Evolutionary conservation across 1,140 invertebrate genomes (phyloP), one percentile per base, ranked within the genome.

Genomic region (Drosophila chauvacae): DNA sequence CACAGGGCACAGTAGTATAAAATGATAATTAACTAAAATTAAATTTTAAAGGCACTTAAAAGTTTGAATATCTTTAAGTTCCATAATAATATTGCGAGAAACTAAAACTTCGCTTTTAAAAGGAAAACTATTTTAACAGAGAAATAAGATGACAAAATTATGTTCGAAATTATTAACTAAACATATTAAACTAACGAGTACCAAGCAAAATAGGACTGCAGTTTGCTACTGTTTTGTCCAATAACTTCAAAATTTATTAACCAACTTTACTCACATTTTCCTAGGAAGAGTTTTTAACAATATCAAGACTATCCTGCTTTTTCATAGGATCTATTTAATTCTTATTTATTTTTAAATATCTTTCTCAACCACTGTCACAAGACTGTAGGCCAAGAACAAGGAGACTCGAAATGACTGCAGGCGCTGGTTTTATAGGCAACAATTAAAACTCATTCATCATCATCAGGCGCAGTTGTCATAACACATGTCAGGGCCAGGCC

Each of bases 401-500:
- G 70, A 80, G 69, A 85, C 44, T 57, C 20, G 56, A 47, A 61
- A 28, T 62, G 64, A 68, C 77, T 72, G 63, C 80, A 77, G 83
- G 82, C 82, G 48, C 51, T 80, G 72, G 71, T 63, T 88, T 81
- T 81, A 79, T 90, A 90, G 85, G 79, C 79, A 90, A 90, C 85
- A 90, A 90, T 90, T 90, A 90, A 90, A 90, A 77, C 85, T 79
- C 85, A 90, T 90, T 90, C 85, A 90, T 90, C 85, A 90, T 90
- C 85, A 85, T 87, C 79, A 84, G 79, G 62, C 80, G 65, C 63
- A 62, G 80, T 70, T 90, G 85, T 88, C 84, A 88, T 88, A 84
- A 88, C 78, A 78, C 65, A 81, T 87, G 84, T 87, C 83, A 87
- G 84, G 84, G 81, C 70, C 85, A 79, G 75, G 74, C 73, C 48